A percentile compares a stretch with the other conserved stretches of the same genome.
These are phyloP conservation scores for Deilephila elpenor DNA, from an alignment of 2,888 invertebrate genomes.

Conservation along the genomic window DNA sequence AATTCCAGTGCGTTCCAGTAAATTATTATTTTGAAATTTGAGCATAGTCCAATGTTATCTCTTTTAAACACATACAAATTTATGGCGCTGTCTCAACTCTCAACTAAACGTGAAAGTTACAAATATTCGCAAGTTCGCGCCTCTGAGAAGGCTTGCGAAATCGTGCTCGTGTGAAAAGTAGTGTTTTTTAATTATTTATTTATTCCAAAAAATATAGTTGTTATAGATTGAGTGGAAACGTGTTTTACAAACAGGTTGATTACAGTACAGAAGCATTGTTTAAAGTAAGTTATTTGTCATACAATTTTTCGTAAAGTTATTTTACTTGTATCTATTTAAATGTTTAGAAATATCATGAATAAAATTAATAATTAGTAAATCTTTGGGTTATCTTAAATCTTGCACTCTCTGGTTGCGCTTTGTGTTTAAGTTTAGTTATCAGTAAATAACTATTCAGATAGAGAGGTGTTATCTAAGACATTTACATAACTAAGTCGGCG, in stretches of 20 bases:
- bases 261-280: neutral
- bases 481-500: conserved; percentile 3
- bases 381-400: too few species aligned
- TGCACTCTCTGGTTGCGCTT: neutral
- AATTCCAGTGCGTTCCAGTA: neutral
- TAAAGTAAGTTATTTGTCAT: neutral
- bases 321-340: too few species aligned
- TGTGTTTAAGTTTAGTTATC: neutral
- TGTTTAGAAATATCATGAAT: too few species aligned
- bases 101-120: neutral
- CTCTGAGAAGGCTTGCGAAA: neutral
- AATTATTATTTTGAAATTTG: neutral
- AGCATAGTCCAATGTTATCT: neutral
- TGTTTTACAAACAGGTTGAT: neutral
- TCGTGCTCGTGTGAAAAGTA: neutral
- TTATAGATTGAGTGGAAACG: neutral
- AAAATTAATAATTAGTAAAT: too few species aligned
- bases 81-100: neutral
- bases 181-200: neutral
- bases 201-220: neutral
- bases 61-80: neutral
- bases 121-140: neutral
- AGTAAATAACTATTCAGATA: neutral
- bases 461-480: conserved; percentile 8
- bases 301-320: too few species aligned